These are phyloP conservation scores for Lagopus muta DNA, from an alignment of 2,113 vertebrate genomes.

Conservation along the genomic window DNA sequence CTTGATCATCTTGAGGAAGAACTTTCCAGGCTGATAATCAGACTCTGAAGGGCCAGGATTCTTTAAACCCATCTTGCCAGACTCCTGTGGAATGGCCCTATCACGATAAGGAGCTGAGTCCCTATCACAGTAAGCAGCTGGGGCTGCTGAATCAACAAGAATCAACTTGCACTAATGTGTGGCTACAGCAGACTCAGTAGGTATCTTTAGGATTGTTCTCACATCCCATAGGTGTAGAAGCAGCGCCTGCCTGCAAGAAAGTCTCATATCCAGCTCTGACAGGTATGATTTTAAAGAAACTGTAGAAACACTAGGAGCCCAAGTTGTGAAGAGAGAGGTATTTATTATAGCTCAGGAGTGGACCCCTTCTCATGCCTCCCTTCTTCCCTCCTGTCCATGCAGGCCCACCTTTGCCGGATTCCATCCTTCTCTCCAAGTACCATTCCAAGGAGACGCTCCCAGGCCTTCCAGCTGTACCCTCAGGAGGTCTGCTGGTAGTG, in stretches of 20 bases:
- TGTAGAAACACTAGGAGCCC: background rate
- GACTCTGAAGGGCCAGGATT: background rate
- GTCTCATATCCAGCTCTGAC: background rate
- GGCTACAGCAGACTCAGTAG: background rate
- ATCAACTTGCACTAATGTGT: background rate
- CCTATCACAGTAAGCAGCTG: background rate
- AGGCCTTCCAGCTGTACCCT: background rate
- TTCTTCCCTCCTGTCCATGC: background rate
- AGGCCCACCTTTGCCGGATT: background rate
- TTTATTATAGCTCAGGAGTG: background rate
- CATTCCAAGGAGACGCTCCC: background rate
- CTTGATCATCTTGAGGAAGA: background rate
- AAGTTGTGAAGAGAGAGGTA: background rate
- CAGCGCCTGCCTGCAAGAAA: background rate
- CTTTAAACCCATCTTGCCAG: background rate
- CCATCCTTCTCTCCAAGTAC: background rate
- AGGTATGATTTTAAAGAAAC: background rate
- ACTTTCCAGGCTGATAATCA: background rate
- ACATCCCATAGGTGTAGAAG: background rate
- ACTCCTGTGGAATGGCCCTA: no score
- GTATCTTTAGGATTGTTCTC: background rate
- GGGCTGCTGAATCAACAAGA: background rate
- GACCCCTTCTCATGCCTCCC: fast-evolving
- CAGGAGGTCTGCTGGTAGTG: background rate
- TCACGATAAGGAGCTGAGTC: background rate